These are phyloP conservation scores for Parazoanthus swiftii DNA, from an alignment of 92 coral and sea anemone genomes.

Conservation along the genomic window DNA sequence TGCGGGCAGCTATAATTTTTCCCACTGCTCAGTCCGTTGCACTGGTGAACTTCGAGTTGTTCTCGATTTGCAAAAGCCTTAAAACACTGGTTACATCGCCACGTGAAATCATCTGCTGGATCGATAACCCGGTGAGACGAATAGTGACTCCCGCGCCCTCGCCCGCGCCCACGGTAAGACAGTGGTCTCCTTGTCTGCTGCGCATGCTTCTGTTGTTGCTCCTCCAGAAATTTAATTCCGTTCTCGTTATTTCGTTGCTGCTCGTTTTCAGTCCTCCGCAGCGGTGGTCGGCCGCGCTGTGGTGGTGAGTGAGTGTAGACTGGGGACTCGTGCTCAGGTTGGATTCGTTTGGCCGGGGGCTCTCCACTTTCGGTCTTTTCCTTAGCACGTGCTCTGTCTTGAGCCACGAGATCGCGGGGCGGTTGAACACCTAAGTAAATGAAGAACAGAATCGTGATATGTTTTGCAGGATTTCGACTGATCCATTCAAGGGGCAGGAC, in stretches of 20 bases:
- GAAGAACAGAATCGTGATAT: background rate
- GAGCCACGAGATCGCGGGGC: conserved; percentile 96
- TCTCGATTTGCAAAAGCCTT: conserved; percentile 89
- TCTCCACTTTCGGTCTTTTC: conserved; percentile 57
- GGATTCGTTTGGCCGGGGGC: conserved; percentile 69
- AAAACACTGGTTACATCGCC: conserved; percentile 92
- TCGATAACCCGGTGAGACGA: conserved; percentile 56
- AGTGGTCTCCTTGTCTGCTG: conserved; percentile 60
- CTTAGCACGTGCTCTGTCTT: conserved; percentile 78
- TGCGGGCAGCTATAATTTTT: conserved; percentile 86
- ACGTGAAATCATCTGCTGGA: conserved; percentile 75
- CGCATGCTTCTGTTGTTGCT: conserved; percentile 52
- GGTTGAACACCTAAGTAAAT: conserved; percentile 83
- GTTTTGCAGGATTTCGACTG: background rate
- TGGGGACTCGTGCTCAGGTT: conserved; percentile 54
- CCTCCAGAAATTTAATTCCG: conserved; percentile 49
- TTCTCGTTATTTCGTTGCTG: conserved; percentile 58
- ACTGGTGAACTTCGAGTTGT: conserved; percentile 82
- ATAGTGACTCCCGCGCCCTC: conserved; percentile 48
- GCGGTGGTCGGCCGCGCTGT: conserved; percentile 88
- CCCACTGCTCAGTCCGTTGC: conserved; percentile 66
- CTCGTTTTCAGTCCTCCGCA: conserved; percentile 66
- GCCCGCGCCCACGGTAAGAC: conserved; percentile 81
- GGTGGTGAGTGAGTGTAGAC: conserved; percentile 58
- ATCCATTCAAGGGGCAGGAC: background rate